Evolutionary conservation across 2,797 vertebrate genomes (phyloP), one percentile per base, ranked within the genome.

Genomic region (Sebastes oblongus): DNA sequence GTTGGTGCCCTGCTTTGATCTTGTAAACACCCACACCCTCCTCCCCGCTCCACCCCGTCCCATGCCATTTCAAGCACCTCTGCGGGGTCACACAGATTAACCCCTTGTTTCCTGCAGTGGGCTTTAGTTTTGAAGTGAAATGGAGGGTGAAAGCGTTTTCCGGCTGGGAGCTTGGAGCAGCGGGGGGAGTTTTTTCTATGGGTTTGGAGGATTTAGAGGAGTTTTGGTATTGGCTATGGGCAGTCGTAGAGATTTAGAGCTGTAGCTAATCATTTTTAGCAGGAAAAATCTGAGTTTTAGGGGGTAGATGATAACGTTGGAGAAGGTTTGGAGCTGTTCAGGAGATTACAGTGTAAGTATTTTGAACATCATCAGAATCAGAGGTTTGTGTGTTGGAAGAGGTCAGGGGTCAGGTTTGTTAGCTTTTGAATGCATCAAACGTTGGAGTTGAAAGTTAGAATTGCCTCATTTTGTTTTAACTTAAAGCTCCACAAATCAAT

Each of bases 41-140:
- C 77, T 36, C 60, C 69, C 64, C 16, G 0, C 62, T 22, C 24
- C 16, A 0, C 61, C 52, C 79, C 10, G 5, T 54, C 76, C 80
- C 62, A 79, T 42, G 75, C 30, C 72, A 73, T 72, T 60, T 84
- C 83, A 81, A 84, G 76, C 84, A 77, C 84, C 87, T 81, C 78
- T 27, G 59, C 18, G 5, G 67, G 88, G 69, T 89, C 79, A 87
- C 32, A 1, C 69, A 84, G 77, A 80, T 94, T 93, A 93, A 93
- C 85, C 85, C 84, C 76, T 81, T 71, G 71, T 83, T 91, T 91
- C 82, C 89, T 84, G 80, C 79, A 84, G 62, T 68, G 54, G 72
- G 61, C 72, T 75, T 77, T 55, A 8, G 73, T 77, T 82, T 71
- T 83, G 64, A 89, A 82, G 87, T 86, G 84, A 82, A 87, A 79